Evolutionary conservation across 2,888 invertebrate species (phyloP), one percentile per base, ranked within the genome.

Genomic region (Phengaris arion): DNA sequence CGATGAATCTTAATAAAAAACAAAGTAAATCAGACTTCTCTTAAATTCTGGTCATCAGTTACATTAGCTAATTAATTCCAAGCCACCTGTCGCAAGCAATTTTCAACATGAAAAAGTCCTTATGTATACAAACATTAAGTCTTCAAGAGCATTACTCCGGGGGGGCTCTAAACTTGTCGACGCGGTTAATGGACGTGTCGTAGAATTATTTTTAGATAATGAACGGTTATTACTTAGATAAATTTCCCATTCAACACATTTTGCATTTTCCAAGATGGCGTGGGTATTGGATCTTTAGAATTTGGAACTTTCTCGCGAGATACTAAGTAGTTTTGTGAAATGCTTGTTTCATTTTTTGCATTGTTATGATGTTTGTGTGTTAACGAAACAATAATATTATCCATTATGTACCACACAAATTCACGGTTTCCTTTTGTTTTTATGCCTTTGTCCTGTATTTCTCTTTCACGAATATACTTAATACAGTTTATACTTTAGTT

Each of bases 151-250:
- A 8, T 59, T 59, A 59, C 22, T 59, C 6, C 48, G 0, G 48
- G 64, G 9, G 55, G 6, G 64, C 64, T 64, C 35, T 64, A 64
- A 64, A 12, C 12, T 35, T 15, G 64, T 35, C 64, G 45, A 15
- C 22, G 57, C 22, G 22, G 59, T 59, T 64, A 64, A 64, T 64
- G 64, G 64, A 35, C 64, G 64, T 10, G 64, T 64, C 64, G 35
- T 64, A 13, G 35, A 35, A 64, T 64, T 64, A 64, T 64, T 64
- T 64, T 64, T 64, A 64, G 64, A 45, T 64, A 64, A 64, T 64
- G 64, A 64, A 64, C 13, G 35, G 35, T 64, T 64, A 64, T 12
- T 64, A 45, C 64, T 64, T 45, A 45, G 64, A 64, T 22, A 10
- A 59, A 59, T 22, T 45, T 9, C 35, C 12, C 6, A 64, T 52